Conservation (phyloP, 2,888 invertebrate genomes). For the Habrosyne pyritoides region DNA sequence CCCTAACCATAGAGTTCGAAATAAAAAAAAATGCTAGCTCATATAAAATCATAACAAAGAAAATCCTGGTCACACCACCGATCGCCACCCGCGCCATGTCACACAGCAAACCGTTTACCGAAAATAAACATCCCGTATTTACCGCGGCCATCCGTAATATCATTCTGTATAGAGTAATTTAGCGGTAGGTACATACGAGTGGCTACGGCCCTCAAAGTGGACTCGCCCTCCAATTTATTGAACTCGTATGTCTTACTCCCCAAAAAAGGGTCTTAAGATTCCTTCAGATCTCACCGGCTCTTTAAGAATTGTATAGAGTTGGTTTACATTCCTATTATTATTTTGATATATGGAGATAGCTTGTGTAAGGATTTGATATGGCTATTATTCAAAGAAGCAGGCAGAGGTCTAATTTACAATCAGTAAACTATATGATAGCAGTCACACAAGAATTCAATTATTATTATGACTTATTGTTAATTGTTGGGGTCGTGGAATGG, state of each 20-base stretch:
- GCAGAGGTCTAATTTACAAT: no score
- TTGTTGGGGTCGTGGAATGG: no score
- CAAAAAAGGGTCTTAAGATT: slow-evolving; percentile 71
- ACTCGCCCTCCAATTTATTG: slow-evolving; percentile 76
- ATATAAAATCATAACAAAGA: not conserved
- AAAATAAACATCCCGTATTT: not conserved
- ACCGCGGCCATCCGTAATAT: slow-evolving; percentile 11
- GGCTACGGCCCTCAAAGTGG: slow-evolving; percentile 17
- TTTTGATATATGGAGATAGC: no score
- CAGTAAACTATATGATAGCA: no score
- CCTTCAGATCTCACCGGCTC: slow-evolving; percentile 56
- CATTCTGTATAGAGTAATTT: slow-evolving; percentile 46
- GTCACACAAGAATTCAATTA: no score
- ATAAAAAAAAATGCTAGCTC: no score
- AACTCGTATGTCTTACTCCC: slow-evolving; percentile 66
- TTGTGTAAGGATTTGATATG: no score
- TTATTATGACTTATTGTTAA: no score
- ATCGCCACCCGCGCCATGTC: not conserved
- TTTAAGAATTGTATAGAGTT: slow-evolving; percentile 44
- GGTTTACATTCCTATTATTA: slow-evolving; percentile 19
- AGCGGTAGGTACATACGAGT: slow-evolving; percentile 22
- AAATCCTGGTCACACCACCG: not conserved
- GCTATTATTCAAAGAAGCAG: no score
- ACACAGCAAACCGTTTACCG: not conserved
- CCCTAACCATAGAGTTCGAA: no score